A percentile compares a stretch with the other conserved stretches of the same genome.
phyloP scores from a whole-genome alignment of 2,888 invertebrate genomes.

The Catocala nupta region DNA sequence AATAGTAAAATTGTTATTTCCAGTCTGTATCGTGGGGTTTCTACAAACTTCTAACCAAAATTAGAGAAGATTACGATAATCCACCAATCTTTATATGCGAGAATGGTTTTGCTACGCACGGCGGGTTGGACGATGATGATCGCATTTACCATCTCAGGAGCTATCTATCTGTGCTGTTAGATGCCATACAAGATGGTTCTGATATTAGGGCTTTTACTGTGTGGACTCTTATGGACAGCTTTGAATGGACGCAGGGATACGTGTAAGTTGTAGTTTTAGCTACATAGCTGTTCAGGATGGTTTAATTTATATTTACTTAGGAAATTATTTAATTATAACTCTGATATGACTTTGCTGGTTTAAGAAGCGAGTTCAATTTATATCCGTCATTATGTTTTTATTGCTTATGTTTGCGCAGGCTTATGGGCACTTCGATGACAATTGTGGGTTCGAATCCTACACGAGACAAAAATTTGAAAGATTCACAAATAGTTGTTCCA shows the following conservation, averaged over 20 bases:
- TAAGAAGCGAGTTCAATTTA: too few species aligned
- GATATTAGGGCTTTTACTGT: conserved; percentile 80
- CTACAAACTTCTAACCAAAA: conserved; percentile 77
- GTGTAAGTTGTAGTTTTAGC: conserved; percentile 61
- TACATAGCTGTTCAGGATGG: too few species aligned
- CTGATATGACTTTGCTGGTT: too few species aligned
- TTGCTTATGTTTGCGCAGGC: too few species aligned
- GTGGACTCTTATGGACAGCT: conserved; percentile 88
- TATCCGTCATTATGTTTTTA: too few species aligned
- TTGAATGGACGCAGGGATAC: conserved; percentile 87
- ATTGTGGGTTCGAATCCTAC: too few species aligned
- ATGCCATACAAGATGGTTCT: conserved; percentile 74
- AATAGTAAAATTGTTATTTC: not conserved
- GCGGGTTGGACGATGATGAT: conserved; percentile 71
- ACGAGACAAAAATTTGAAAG: too few species aligned
- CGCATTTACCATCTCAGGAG: conserved; percentile 68
- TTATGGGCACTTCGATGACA: too few species aligned
- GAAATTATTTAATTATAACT: too few species aligned
- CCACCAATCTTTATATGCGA: conserved; percentile 86
- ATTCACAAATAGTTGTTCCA: too few species aligned
- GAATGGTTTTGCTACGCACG: conserved; percentile 75
- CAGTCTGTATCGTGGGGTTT: conserved; percentile 83
- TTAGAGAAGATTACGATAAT: conserved; percentile 65
- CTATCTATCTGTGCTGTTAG: conserved; percentile 69
- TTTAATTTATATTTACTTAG: too few species aligned